phyloP scores from a whole-genome alignment of 2,113 vertebrate genomes.

The Mus musculus region DNA sequence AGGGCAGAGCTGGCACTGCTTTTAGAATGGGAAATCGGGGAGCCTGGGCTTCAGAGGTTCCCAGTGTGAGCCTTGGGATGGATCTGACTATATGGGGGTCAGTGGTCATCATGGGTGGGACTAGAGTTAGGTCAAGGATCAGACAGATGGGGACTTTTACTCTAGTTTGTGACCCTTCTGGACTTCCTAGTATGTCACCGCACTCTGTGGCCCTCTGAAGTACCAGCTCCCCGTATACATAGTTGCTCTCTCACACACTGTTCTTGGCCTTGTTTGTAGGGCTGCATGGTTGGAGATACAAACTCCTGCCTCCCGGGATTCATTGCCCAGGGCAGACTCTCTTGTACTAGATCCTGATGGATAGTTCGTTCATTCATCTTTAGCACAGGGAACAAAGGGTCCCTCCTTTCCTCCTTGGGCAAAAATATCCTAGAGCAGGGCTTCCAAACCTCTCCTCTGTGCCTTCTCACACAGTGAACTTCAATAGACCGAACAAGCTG shows the following conservation, averaged over 20 bases:
- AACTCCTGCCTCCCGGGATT: neutral
- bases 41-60: neutral
- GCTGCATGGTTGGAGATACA: neutral
- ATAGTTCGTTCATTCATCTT: neutral
- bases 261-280: accelerated
- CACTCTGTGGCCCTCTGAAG: neutral
- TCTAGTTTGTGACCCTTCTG: neutral
- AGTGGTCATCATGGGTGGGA: neutral
- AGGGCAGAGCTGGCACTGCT: neutral
- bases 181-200: neutral
- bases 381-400: neutral
- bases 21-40: neutral
- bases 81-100: neutral
- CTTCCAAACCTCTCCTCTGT: neutral
- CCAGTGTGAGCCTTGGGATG: neutral
- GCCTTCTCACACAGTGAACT: neutral
- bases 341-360: neutral
- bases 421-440: neutral
- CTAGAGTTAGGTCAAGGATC: neutral
- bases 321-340: neutral
- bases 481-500: neutral
- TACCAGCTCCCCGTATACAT: neutral
- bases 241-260: neutral
- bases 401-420: neutral
- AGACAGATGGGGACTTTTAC: neutral